phyloP scores from a whole-genome alignment of 2,113 vertebrate species.

The Polypterus bichir region DNA sequence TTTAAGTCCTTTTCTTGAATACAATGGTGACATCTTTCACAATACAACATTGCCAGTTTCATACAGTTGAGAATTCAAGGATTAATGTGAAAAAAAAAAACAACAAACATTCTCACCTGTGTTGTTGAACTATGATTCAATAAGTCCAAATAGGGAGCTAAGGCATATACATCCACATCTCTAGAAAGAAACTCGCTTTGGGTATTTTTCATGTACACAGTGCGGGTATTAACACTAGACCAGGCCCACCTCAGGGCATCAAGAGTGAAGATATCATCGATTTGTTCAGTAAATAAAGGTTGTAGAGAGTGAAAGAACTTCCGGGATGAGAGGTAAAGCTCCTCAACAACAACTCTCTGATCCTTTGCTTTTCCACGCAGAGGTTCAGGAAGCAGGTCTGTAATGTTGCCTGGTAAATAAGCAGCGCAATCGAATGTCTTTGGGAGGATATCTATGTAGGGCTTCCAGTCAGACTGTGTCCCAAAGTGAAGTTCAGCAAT shows the following conservation, averaged over 20 bases:
- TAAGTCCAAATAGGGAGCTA: constrained; percentile 84
- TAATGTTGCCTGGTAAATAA: constrained; percentile 43
- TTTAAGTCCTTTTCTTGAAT: too few relatives aligned
- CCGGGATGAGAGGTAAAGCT: constrained; percentile 45
- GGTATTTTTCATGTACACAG: constrained; percentile 64
- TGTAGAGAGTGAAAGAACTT: constrained; percentile 69
- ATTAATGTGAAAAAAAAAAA: neutral
- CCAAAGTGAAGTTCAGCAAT: constrained; percentile 64
- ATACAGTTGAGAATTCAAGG: too few relatives aligned
- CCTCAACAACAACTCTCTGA: constrained; percentile 46
- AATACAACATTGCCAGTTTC: too few relatives aligned
- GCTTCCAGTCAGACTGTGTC: constrained; percentile 62
- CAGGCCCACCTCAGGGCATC: constrained; percentile 79
- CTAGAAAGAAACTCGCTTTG: constrained; percentile 49
- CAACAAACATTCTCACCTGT: constrained; percentile 53
- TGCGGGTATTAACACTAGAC: constrained; percentile 86
- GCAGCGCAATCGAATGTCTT: constrained; percentile 63
- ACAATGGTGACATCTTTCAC: too few relatives aligned
- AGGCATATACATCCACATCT: constrained; percentile 62
- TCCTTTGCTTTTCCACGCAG: constrained; percentile 46
- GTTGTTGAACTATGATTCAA: constrained; percentile 75
- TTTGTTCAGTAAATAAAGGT: constrained; percentile 52
- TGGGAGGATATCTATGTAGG: constrained; percentile 74
- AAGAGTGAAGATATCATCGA: constrained; percentile 52
- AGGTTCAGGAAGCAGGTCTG: constrained; percentile 48